Conservation (phyloP, 2,888 invertebrate genomes). For the Drosophila flavopinicola region DNA sequence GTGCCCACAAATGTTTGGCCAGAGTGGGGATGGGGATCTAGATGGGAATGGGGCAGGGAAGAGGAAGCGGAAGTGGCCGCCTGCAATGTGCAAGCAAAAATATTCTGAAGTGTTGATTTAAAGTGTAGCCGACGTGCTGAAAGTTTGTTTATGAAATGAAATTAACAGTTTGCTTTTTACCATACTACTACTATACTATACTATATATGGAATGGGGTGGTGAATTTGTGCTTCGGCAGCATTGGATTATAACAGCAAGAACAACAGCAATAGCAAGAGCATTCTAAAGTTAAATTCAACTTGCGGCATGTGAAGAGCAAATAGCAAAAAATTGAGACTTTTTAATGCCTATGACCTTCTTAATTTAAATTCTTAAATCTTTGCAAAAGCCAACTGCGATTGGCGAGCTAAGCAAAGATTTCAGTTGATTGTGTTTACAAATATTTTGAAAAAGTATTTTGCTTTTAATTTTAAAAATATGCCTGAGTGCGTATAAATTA, state of each 20-base stretch:
- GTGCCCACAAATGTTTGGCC: conserved; percentile 48
- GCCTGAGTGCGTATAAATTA: background rate
- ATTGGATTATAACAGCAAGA: conserved; percentile 26
- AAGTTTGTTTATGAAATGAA: conserved; percentile 64
- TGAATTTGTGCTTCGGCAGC: background rate
- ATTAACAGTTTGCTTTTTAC: conserved; percentile 43
- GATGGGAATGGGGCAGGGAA: background rate
- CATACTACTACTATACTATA: no score
- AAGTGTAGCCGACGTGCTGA: conserved; percentile 53
- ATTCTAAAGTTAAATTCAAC: conserved; percentile 15
- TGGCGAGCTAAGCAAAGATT: no score
- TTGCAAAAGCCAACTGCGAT: background rate
- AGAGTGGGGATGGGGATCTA: background rate
- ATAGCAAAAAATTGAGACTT: no score
- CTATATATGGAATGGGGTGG: conserved; percentile 2
- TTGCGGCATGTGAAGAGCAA: background rate
- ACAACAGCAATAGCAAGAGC: no score
- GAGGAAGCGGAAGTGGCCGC: conserved; percentile 13
- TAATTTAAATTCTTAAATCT: conserved; percentile 5
- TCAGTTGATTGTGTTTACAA: background rate
- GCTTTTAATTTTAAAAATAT: background rate
- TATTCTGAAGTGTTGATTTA: conserved; percentile 73
- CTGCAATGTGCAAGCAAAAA: conserved; percentile 55
- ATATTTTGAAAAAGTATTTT: background rate
- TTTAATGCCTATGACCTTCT: no score